Evolutionary conservation across 2,797 vertebrate genomes (phyloP), one percentile per base, ranked within the genome.

Genomic region (Echiichthys vipera): DNA sequence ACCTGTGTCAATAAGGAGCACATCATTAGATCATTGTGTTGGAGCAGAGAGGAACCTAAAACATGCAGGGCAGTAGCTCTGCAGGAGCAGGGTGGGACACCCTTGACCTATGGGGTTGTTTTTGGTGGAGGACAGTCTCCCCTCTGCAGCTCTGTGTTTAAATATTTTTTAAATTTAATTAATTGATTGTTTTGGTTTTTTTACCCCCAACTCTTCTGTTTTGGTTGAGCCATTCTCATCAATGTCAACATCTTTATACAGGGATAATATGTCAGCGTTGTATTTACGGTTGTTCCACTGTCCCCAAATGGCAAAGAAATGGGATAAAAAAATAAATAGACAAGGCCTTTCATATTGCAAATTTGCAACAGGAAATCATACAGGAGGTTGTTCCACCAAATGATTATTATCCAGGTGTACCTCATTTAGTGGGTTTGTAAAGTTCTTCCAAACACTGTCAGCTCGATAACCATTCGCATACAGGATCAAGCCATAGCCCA

Each of bases 401-500:
- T n/a, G n/a, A n/a, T n/a, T n/a, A 15, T 20, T 10, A 39, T 39
- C 32, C 11, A 59, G 24, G 24, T 45, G 4, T 43, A 57, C 42
- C 45, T 62, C 2, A 37, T 47, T 50, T 27, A 32, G 30, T 58
- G 34, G 39, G 27, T 47, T 51, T 7, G 14, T 14, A 34, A 34
- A 63, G 15, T 25, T 74, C 55, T 8, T 65, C 20, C 30, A 55
- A 43, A 74, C 2, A 22, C 45, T 39, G 30, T 42, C 10, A 37
- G 11, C 36, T 66, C 5, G 12, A 30, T 29, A 68, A 51, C 9
- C 7, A 49, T 69, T 62, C 72, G 55, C 65, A 50, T 69, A 65
- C 70, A 5, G 15, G 39, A 75, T 80, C 77, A 71, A 64, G 76
- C 39, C 62, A 10, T 37, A 3, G 37, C 30, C 43, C 13, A 46